These are phyloP conservation scores for Euproctis similis DNA, from an alignment of 2,888 invertebrate genomes.

Conservation along the genomic window DNA sequence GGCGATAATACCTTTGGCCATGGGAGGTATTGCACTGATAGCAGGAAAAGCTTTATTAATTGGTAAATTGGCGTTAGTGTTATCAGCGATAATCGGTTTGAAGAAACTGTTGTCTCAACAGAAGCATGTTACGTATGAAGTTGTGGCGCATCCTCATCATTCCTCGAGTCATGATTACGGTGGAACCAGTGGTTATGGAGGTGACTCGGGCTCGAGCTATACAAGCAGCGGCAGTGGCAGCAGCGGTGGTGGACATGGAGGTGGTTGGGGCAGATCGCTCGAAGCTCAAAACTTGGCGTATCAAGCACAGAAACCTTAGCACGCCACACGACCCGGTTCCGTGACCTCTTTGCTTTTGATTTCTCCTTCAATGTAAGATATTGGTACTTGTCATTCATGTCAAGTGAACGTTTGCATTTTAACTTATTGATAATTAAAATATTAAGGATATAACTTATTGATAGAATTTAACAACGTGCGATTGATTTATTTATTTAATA, in stretches of 20 bases:
- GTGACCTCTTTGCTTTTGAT: constrained; percentile 51
- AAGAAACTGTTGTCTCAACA: constrained; percentile 88
- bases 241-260: constrained; percentile 73
- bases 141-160: constrained; percentile 88
- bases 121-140: constrained; percentile 92
- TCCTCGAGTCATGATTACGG: constrained; percentile 79
- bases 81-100: constrained; percentile 88
- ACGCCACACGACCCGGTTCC: constrained; percentile 51
- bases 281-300: constrained; percentile 88
- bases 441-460: constrained; percentile 24
- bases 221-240: constrained; percentile 69
- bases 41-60: constrained; percentile 90
- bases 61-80: constrained; percentile 88
- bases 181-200: constrained; percentile 78
- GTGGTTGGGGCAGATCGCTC: constrained; percentile 87
- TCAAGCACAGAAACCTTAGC: constrained; percentile 82
- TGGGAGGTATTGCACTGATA: constrained; percentile 88
- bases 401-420: constrained; percentile 46
- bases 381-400: constrained; percentile 42
- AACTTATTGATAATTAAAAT: constrained; percentile 35
- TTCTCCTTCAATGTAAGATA: constrained; percentile 54
- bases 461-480: too few species aligned
- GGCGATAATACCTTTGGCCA: constrained; percentile 84
- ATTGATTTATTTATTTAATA: too few species aligned
- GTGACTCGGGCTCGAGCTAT: constrained; percentile 75